phyloP scores from a whole-genome alignment of 2,888 invertebrate genomes.

The Aethes cnicana region DNA sequence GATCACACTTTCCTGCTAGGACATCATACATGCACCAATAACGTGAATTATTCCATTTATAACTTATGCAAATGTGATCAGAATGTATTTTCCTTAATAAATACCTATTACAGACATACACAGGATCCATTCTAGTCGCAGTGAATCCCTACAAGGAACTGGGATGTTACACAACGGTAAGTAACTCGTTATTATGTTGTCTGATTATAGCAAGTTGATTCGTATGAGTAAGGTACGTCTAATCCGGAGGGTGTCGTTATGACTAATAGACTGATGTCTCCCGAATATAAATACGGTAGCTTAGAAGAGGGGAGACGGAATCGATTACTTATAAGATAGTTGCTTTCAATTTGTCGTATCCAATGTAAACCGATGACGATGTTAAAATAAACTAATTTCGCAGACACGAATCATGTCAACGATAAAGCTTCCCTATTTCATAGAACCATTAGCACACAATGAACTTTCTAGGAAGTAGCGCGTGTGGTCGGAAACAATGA shows the following conservation, averaged over 20 bases:
- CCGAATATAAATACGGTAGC: constrained; percentile 6
- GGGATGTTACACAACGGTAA: constrained; percentile 93
- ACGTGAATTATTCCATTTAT: background rate
- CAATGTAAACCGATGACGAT: background rate
- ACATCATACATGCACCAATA: background rate
- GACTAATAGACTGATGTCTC: constrained; percentile 18
- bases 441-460: constrained; percentile 27
- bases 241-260: constrained; percentile 10
- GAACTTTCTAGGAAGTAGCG: constrained; percentile 26
- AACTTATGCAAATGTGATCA: background rate
- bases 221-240: constrained; percentile 6
- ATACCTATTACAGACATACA: constrained; percentile 91
- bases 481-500: constrained; percentile 20
- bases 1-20: background rate
- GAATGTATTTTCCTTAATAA: constrained; percentile 79
- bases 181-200: constrained; percentile 52
- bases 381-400: background rate
- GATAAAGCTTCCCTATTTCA: constrained; percentile 26
- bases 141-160: constrained; percentile 97
- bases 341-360: no score
- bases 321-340: constrained; percentile 1
- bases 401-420: constrained; percentile 1
- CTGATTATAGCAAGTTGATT: constrained; percentile 14
- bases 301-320: constrained; percentile 3
- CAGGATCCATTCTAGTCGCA: constrained; percentile 95